Evolutionary conservation across 1,140 invertebrate species (phyloP).

Genomic region (Drosophila subpulchrella): DNA sequence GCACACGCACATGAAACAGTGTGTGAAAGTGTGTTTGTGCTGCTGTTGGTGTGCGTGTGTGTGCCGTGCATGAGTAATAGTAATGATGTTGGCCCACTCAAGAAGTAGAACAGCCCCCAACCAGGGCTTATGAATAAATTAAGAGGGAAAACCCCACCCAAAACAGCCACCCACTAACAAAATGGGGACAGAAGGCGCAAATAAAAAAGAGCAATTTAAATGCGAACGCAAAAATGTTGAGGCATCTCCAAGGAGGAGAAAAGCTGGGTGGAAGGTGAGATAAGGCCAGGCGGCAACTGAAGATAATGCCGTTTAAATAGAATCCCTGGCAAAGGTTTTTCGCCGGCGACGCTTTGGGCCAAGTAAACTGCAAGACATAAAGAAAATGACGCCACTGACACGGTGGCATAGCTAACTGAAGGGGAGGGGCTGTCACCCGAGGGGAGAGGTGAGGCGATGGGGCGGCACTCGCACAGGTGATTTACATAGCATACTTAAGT

Average conservation of each 20-base stretch:
- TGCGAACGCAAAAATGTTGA: constrained; percentile 39
- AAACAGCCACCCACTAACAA: constrained; percentile 11
- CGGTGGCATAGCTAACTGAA: neutral
- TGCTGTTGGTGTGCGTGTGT: constrained; percentile 28
- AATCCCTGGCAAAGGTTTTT: constrained; percentile 54
- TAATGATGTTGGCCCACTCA: constrained; percentile 80
- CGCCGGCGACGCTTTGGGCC: constrained; percentile 38
- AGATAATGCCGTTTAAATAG: constrained; percentile 81
- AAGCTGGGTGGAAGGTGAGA: constrained; percentile 34
- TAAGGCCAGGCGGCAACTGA: constrained; percentile 59
- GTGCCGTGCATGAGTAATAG: constrained; percentile 74
- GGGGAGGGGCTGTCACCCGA: neutral
- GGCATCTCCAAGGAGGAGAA: constrained; percentile 22
- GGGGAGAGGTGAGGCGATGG: neutral
- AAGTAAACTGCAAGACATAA: constrained; percentile 74
- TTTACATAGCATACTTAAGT: constrained; percentile 83
- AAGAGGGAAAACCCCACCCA: constrained; percentile 44
- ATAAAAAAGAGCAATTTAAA: constrained; percentile 77
- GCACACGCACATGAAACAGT: constrained; percentile 62
- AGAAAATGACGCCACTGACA: constrained; percentile 74
- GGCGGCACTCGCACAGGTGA: constrained; percentile 65
- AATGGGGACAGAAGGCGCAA: constrained; percentile 65
- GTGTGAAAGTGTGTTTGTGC: constrained; percentile 12
- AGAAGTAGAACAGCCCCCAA: constrained; percentile 41
- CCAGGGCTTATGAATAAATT: constrained; percentile 80